These are phyloP conservation scores for Megalops atlanticus DNA, from an alignment of 2,113 vertebrate genomes.

Conservation along the genomic window DNA sequence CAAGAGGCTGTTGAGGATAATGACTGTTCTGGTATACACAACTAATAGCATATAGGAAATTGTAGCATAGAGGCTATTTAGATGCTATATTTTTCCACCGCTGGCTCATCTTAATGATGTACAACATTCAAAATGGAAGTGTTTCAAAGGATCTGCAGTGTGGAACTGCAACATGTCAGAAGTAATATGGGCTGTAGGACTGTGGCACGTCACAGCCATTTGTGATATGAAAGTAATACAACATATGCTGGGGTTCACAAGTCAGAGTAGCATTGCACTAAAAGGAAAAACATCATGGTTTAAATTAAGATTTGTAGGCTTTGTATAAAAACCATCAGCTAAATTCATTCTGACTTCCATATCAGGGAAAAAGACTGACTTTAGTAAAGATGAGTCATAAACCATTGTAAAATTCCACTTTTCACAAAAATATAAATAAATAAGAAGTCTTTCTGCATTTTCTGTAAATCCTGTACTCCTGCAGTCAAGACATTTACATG, in stretches of 20 bases:
- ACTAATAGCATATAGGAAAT: constrained; percentile 38
- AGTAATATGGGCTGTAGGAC: constrained; percentile 59
- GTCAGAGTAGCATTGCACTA: neutral
- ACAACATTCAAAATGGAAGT: constrained; percentile 49
- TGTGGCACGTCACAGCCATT: constrained; percentile 60
- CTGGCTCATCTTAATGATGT: constrained; percentile 62
- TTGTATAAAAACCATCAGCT: neutral
- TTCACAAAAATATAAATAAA: neutral
- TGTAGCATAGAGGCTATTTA: constrained; percentile 37
- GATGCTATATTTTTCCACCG: constrained; percentile 35
- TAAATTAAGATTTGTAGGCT: neutral
- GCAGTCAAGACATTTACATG: neutral
- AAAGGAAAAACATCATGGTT: neutral
- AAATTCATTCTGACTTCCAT: neutral
- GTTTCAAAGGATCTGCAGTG: constrained; percentile 50
- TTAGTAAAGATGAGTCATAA: neutral
- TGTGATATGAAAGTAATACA: constrained; percentile 65
- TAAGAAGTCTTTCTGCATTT: neutral
- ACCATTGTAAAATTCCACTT: neutral
- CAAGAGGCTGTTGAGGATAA: constrained; percentile 61
- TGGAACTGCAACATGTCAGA: constrained; percentile 41
- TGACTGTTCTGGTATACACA: constrained; percentile 43
- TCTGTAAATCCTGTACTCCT: neutral
- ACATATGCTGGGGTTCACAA: constrained; percentile 50
- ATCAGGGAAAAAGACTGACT: too few species aligned